phyloP scores from a whole-genome alignment of 2,888 invertebrate species.

The Lasioglossum calceatum region DNA sequence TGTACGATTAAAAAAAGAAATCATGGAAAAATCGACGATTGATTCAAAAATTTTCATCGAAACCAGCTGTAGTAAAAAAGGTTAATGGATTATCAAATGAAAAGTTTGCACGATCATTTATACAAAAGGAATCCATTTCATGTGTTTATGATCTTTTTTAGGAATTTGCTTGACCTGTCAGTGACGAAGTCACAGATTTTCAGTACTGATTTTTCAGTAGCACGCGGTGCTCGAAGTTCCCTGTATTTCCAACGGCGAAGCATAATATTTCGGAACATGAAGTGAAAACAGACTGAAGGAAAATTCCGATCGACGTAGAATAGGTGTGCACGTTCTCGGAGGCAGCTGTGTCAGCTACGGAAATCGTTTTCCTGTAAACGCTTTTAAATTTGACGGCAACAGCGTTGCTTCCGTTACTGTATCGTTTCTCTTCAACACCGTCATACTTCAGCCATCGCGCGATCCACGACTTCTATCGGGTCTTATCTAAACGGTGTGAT shows the following conservation, averaged over 20 bases:
- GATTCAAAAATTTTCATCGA: too few species aligned
- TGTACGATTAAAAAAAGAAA: too few species aligned
- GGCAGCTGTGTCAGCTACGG: slow-evolving; percentile 26
- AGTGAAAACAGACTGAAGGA: not conserved
- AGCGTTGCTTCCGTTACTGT: not conserved
- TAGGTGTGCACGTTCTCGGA: not conserved
- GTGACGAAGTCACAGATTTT: not conserved
- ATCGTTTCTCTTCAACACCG: slow-evolving; percentile 19
- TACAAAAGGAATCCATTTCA: not conserved
- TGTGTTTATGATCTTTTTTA: not conserved
- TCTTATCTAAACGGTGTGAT: slow-evolving; percentile 38
- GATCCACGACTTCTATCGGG: not conserved
- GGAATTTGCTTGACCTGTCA: not conserved
- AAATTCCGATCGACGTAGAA: slow-evolving; percentile 4
- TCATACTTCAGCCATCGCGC: not conserved
- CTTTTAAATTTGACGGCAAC: slow-evolving; percentile 26
- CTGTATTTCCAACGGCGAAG: not conserved
- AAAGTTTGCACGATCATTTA: not conserved
- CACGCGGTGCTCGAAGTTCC: not conserved
- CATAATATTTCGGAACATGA: slow-evolving; percentile 15
- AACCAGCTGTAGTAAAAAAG: too few species aligned
- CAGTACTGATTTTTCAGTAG: not conserved
- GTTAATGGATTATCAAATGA: not conserved
- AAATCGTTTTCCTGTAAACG: slow-evolving; percentile 41
- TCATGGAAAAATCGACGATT: too few species aligned